Base-by-base conservation (phyloP, 37 sponge, comb jelly and placozoan species). In the Chondrilla cf. caribensis region DNA sequence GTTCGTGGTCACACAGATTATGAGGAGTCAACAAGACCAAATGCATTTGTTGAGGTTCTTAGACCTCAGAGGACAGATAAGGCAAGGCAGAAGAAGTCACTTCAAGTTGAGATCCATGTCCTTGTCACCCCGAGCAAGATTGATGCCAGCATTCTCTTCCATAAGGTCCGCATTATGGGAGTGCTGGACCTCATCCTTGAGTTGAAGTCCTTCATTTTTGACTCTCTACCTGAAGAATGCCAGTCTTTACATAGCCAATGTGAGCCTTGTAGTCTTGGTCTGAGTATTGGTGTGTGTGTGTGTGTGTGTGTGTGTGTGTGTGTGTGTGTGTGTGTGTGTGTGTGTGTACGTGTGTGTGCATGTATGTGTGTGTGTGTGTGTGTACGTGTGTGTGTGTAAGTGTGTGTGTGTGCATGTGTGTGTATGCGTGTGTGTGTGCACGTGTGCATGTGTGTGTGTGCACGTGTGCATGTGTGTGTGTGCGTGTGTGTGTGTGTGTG, bases 71-170 rank as follows among this genome's bases (percentile, higher is more conserved):
- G 58, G n/a, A 3, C 76, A 39, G 44, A 73, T n/a, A 39, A n/a
- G 22, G 38, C 8, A 42, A 19, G 44, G 0, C 44, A 38, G 76
- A 73, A 40, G 76, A 39, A 42, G 44, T 73, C 78, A 11, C 25
- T 65, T 2, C 80, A 92, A 66, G 83, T 88, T 36, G 86, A 92
- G 89, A 88, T 92, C 67, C 86, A 92, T 31, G 93, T 92, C 33
- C 24, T 47, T 11, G 14, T 92, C 8, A 86, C 86, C 38, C 93
- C 93, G 19, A 55, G 38, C 2, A 51, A 86, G 54, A 90, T 89
- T 55, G 82, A 87, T 21, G 91, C 91, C 14, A 84, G 91, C 60
- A 87, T 94, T 41, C 60, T 94, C 39, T 60, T 91, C 33, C 91
- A 94, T 82, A 83, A 89, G 76, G 86, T 89, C 24, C 82, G 95